Evolutionary conservation across 2,888 invertebrate species (phyloP).

Genomic region (Micoletzkya japonica): DNA sequence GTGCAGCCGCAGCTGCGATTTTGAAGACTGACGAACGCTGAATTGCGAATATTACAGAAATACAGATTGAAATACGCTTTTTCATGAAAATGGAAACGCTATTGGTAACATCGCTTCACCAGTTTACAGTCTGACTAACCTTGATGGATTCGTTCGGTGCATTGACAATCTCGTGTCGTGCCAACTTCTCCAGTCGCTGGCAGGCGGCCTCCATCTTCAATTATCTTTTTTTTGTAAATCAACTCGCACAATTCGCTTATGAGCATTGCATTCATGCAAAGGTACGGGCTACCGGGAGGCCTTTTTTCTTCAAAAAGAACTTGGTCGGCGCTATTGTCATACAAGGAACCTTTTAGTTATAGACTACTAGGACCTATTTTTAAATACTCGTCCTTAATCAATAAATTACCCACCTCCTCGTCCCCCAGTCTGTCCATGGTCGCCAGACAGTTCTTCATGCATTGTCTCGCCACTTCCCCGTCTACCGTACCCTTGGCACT

Average conservation of each 20-base stretch:
- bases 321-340: too few species aligned
- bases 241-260: too few species aligned
- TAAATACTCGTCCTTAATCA: neutral
- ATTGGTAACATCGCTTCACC: neutral
- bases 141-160: conserved; percentile 22
- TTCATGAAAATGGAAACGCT: neutral
- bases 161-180: conserved; percentile 18
- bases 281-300: too few species aligned
- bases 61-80: too few species aligned
- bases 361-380: too few species aligned
- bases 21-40: conserved; percentile 20
- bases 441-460: conserved; percentile 16
- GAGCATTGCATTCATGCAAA: too few species aligned
- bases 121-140: neutral
- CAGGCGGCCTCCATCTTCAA: conserved; percentile 3
- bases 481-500: conserved; percentile 1
- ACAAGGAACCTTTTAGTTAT: too few species aligned
- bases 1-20: conserved; percentile 10
- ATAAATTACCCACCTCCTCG: conserved; percentile 20
- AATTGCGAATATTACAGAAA: too few species aligned
- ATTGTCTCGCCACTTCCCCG: neutral
- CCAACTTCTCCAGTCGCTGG: neutral
- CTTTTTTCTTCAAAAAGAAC: too few species aligned
- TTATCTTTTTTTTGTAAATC: neutral
- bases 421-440: neutral